A percentile compares a stretch with the other conserved stretches of the same genome.
Evolutionary conservation across 2,113 vertebrate species (phyloP).

Genomic region (Cardinalis cardinalis): DNA sequence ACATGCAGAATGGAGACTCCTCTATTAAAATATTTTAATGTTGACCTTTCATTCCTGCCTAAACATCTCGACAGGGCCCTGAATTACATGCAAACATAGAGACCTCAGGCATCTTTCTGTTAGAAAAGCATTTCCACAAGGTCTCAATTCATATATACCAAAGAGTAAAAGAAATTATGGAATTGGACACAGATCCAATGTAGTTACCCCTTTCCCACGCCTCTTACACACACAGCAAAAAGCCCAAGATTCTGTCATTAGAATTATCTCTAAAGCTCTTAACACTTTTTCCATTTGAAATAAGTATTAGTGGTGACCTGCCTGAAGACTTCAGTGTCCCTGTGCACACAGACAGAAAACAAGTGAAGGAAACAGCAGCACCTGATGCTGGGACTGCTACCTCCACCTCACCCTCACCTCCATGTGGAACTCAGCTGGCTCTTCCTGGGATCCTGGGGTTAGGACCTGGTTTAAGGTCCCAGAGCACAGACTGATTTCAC

Average conservation of each 20-base stretch:
- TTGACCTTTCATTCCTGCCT: not conserved
- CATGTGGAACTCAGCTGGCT: rapidly evolving
- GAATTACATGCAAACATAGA: rapidly evolving
- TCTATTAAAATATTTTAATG: not conserved
- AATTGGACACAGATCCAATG: not conserved
- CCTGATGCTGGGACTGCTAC: not conserved
- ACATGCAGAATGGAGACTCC: not conserved
- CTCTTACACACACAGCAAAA: not conserved
- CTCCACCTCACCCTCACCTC: not conserved
- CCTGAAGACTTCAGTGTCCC: not conserved
- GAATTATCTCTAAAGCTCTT: not conserved
- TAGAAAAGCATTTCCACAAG: not conserved
- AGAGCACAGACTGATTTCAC: not conserved
- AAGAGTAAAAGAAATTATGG: not conserved
- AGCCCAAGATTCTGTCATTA: not conserved
- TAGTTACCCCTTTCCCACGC: not conserved
- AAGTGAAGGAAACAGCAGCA: not conserved
- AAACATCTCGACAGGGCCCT: not conserved
- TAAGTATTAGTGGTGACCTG: not conserved
- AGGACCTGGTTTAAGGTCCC: not conserved
- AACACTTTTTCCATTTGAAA: not conserved
- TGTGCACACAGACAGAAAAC: not conserved
- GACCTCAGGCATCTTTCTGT: not conserved
- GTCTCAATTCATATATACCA: not conserved
- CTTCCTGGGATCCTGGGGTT: not conserved